Base-by-base conservation (phyloP, 2,888 invertebrate genomes). In the Muscina levida region DNA sequence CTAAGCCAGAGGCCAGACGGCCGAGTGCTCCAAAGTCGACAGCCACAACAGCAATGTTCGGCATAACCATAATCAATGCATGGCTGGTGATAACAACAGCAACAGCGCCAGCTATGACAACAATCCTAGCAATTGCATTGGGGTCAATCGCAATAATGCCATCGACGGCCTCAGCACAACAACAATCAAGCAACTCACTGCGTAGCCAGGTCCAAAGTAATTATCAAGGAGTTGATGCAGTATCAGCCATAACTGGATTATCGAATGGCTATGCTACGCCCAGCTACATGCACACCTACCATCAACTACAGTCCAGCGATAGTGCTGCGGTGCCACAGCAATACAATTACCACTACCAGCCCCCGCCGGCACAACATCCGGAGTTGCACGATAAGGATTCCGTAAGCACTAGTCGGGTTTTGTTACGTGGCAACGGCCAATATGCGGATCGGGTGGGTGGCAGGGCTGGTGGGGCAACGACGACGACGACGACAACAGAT, bases 1-100 rank as follows among this genome's bases (percentile, higher is more conserved):
- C 72, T 74, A 77, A 72, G 81, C 77, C 72, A 73, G 77, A 71
- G 74, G 81, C 77, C 72, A 77, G 44, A 74, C 66, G 62, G 48
- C 44, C 31, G 31, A 31, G 65, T 51, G 22, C 62, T 53, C 48
- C 44, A 73, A 74, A 72, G 13, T 62, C 78, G 26, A 15, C 39
- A 70, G 62, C 26, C 51, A 67, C 19, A 62, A 31, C 31, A 8
- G 31, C 31, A 31, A 8, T 8, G 31, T 31, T 31, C 3, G 15
- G 59, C n/a, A 67, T 66, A 72, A 67, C 66, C 72, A 68, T 74
- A 68, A 74, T 81, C 74, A 81, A 76, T 77, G 71, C 42, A 39
- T 19, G 66, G 48, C 31, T 81, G 46, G 53, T 59, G 71, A 71
- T 72, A 59, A 44, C 42, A 13, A 31, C 42, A 24, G 19, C n/a